Percentiles rank a stretch among this genome's conserved stretches.
Conservation (phyloP, 2,113 vertebrate genomes). For the Sclerurus mexicanus region DNA sequence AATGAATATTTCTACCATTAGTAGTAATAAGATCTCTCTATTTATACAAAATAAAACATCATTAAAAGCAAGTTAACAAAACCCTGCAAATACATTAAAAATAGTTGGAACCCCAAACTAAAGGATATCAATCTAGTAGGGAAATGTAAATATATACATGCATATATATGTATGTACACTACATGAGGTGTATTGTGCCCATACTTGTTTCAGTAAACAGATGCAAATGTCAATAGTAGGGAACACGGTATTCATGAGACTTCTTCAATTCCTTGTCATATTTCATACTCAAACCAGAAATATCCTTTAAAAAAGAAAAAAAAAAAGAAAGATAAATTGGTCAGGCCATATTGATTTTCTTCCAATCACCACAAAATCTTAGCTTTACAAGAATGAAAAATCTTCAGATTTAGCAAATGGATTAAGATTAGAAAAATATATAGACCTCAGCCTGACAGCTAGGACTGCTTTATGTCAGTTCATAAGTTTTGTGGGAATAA, state of each 20-base stretch:
- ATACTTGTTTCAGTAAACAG: neutral
- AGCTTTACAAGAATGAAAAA: slow-evolving; percentile 24
- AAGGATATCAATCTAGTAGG: neutral
- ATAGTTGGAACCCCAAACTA: neutral
- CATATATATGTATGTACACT: too few relatives aligned
- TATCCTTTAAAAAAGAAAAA: neutral
- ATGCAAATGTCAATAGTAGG: slow-evolving; percentile 19
- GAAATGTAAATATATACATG: neutral
- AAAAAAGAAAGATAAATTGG: slow-evolving; percentile 28
- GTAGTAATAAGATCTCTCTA: neutral
- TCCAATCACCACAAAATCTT: slow-evolving; percentile 30
- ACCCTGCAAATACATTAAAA: neutral
- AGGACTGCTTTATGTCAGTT: slow-evolving; percentile 29
- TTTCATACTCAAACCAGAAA: slow-evolving; percentile 66
- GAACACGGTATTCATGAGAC: slow-evolving; percentile 6
- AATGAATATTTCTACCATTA: neutral
- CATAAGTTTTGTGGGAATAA: slow-evolving; percentile 73
- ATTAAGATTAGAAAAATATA: slow-evolving; percentile 46
- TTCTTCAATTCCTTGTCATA: slow-evolving; percentile 6
- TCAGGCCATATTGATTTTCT: slow-evolving; percentile 61
- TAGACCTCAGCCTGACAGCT: slow-evolving; percentile 29
- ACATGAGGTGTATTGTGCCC: neutral
- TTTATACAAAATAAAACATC: neutral
- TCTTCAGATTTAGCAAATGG: slow-evolving; percentile 8
- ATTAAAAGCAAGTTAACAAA: neutral